These are phyloP conservation scores for Labrus mixtus DNA, from an alignment of 2,113 vertebrate species.

Conservation along the genomic window DNA sequence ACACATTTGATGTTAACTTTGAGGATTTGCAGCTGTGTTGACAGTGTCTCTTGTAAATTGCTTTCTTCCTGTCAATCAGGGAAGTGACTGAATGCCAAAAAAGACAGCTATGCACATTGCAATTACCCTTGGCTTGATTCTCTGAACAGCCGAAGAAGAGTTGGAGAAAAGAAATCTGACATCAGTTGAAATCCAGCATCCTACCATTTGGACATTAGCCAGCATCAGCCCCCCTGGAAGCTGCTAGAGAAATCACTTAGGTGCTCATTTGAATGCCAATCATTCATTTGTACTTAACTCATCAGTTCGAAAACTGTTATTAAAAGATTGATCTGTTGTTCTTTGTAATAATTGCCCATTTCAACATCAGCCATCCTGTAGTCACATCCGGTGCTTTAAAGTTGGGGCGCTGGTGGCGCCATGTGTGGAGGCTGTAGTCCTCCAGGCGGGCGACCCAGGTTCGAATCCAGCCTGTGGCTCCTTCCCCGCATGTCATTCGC, in stretches of 20 bases:
- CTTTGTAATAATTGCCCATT: neutral
- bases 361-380: neutral
- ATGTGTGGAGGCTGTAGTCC: too few relatives aligned
- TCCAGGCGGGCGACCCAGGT: too few relatives aligned
- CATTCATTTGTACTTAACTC: neutral
- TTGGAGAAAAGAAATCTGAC: neutral
- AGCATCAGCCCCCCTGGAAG: too few relatives aligned
- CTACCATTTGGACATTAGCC: neutral
- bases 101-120: neutral
- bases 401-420: too few relatives aligned
- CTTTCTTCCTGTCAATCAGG: constrained; percentile 7
- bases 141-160: neutral
- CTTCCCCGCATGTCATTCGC: too few relatives aligned
- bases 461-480: too few relatives aligned
- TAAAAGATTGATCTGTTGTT: neutral
- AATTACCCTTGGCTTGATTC: constrained; percentile 21
- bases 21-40: constrained; percentile 10
- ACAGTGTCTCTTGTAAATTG: constrained; percentile 2
- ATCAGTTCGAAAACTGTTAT: neutral
- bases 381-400: neutral
- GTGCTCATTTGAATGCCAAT: neutral
- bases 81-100: constrained; percentile 19
- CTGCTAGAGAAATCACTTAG: neutral
- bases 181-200: constrained; percentile 1
- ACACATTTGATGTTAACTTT: neutral